A percentile compares a stretch with the other conserved stretches of the same genome.
phyloP scores from a whole-genome alignment of 1,140 invertebrate species.

The Euwallacea fornicatus region DNA sequence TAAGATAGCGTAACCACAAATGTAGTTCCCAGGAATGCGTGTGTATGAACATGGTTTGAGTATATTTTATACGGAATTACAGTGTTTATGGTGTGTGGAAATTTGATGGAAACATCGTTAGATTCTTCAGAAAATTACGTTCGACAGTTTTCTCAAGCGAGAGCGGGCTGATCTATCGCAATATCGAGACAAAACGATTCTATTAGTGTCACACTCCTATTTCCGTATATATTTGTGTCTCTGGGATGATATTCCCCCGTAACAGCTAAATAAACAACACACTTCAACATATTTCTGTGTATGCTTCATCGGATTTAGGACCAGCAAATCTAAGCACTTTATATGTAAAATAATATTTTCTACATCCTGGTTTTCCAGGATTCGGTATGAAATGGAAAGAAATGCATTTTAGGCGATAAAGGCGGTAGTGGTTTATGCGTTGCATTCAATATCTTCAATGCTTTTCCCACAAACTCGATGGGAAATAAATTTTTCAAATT shows the following conservation, averaged over 20 bases:
- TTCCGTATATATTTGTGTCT: slow-evolving; percentile 8
- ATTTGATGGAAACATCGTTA: slow-evolving; percentile 6
- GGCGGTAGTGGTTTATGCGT: slow-evolving; percentile 13
- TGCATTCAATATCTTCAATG: slow-evolving; percentile 11
- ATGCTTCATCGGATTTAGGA: slow-evolving; percentile 16
- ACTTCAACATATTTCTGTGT: slow-evolving; percentile 24
- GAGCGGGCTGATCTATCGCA: slow-evolving; percentile 8
- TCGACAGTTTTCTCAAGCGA: slow-evolving; percentile 11
- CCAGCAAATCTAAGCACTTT: slow-evolving; percentile 26
- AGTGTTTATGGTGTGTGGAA: not conserved
- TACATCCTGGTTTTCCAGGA: slow-evolving; percentile 14
- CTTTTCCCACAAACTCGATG: not conserved
- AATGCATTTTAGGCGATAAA: slow-evolving; percentile 24
- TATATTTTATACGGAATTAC: too few relatives aligned
- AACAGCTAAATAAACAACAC: slow-evolving; percentile 27
- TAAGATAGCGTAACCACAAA: not conserved
- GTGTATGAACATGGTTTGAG: too few relatives aligned
- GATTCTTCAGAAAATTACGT: slow-evolving; percentile 14
- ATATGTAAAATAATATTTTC: slow-evolving; percentile 32
- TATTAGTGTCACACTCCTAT: slow-evolving; percentile 23
- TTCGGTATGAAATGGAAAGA: slow-evolving; percentile 13
- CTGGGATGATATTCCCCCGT: slow-evolving; percentile 12
- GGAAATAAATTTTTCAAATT: not conserved
- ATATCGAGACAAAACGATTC: slow-evolving; percentile 25
- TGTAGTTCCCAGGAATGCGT: not conserved